Evolutionary conservation across 1,140 invertebrate species (phyloP).

Genomic region (Drosophila persimilis): DNA sequence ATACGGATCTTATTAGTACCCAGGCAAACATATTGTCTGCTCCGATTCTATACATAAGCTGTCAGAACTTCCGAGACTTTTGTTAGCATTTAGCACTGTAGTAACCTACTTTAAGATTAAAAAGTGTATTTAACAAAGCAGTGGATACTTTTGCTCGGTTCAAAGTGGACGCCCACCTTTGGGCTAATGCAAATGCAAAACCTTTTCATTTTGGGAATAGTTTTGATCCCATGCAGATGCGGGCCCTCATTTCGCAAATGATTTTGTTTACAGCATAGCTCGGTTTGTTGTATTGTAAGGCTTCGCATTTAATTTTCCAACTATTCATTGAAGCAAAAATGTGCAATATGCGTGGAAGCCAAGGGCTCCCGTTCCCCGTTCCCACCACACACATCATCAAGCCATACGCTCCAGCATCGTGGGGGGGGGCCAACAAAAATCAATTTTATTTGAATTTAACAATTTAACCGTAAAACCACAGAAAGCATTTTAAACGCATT

Average conservation of each 20-base stretch:
- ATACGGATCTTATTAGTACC: too few relatives aligned
- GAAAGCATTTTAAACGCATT: slow-evolving; percentile 83
- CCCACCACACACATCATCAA: neutral
- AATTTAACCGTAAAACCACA: slow-evolving; percentile 83
- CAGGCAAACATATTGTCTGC: too few relatives aligned
- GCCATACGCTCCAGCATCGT: neutral
- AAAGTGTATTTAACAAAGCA: too few relatives aligned
- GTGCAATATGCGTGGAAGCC: slow-evolving; percentile 43
- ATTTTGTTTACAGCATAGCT: slow-evolving; percentile 48
- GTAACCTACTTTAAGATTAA: too few relatives aligned
- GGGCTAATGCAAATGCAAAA: slow-evolving; percentile 32
- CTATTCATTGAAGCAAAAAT: slow-evolving; percentile 53
- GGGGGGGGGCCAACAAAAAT: slow-evolving; percentile 57
- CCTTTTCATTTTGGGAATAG: slow-evolving; percentile 4
- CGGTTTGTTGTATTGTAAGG: slow-evolving; percentile 41
- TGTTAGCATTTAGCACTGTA: too few relatives aligned
- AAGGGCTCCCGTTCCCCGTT: neutral
- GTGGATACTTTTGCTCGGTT: too few relatives aligned
- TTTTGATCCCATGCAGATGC: slow-evolving; percentile 32
- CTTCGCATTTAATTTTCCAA: slow-evolving; percentile 55
- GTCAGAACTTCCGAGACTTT: too few relatives aligned
- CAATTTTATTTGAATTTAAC: slow-evolving; percentile 82
- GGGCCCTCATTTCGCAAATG: slow-evolving; percentile 41
- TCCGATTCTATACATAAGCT: too few relatives aligned
- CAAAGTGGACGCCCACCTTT: neutral